These are phyloP conservation scores for Malurus melanocephalus DNA, from an alignment of 2,113 vertebrate species.

Conservation along the genomic window DNA sequence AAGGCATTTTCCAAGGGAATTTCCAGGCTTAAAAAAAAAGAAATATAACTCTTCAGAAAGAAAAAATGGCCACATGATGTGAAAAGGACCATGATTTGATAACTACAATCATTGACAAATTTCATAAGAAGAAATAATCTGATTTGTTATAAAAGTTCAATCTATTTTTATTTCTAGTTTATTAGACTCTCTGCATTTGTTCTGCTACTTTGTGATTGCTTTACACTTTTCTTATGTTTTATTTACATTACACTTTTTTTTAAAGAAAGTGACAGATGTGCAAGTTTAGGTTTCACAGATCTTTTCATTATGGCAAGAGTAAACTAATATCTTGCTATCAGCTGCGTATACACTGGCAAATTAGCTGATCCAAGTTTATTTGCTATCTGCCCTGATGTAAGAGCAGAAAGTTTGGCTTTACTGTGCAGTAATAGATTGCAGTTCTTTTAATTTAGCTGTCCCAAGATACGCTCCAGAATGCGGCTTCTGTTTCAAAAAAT, in stretches of 20 bases:
- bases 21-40: background rate
- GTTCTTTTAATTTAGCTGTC: background rate
- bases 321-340: background rate
- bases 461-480: background rate
- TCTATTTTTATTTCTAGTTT: background rate
- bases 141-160: background rate
- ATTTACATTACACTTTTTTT: background rate
- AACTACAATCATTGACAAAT: background rate
- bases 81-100: background rate
- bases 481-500: background rate
- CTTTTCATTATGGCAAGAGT: background rate
- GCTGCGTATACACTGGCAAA: background rate
- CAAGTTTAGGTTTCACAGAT: background rate
- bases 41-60: background rate
- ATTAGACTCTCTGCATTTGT: background rate
- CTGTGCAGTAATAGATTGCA: background rate
- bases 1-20: background rate
- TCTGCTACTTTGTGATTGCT: background rate
- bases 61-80: background rate
- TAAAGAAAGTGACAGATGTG: background rate
- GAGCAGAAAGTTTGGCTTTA: background rate
- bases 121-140: background rate
- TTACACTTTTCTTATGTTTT: background rate
- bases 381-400: background rate
- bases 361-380: background rate